These are phyloP conservation scores for Schizaphis graminum DNA, from an alignment of 2,888 invertebrate genomes.

Conservation along the genomic window DNA sequence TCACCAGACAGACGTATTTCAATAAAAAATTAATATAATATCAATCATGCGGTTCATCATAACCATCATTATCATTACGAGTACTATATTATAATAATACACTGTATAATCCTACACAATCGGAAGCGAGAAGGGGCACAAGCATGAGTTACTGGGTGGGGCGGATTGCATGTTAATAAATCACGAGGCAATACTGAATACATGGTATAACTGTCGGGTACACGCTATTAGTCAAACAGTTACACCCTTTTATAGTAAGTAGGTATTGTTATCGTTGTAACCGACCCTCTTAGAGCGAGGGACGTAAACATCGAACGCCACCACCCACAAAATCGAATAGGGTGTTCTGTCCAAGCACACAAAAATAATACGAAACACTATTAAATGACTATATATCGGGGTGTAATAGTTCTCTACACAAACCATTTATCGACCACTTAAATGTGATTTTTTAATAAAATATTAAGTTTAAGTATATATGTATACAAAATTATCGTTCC, in stretches of 20 bases:
- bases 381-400: constrained; percentile 44
- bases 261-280: constrained; percentile 55
- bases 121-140: constrained; percentile 42
- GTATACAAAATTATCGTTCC: not conserved
- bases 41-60: constrained; percentile 57
- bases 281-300: constrained; percentile 38
- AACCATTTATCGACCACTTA: constrained; percentile 40
- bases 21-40: constrained; percentile 57
- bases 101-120: constrained; percentile 41
- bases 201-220: constrained; percentile 61
- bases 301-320: constrained; percentile 44
- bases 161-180: constrained; percentile 52
- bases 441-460: constrained; percentile 35
- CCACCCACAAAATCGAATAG: constrained; percentile 58
- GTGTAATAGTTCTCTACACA: constrained; percentile 17
- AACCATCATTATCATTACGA: constrained; percentile 46
- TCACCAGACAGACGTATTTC: not conserved
- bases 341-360: constrained; percentile 22
- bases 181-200: constrained; percentile 54
- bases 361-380: constrained; percentile 46
- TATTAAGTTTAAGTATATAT: not conserved
- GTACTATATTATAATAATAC: constrained; percentile 45
- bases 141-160: not conserved
- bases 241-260: constrained; percentile 65
- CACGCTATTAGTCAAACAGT: constrained; percentile 64